Base-by-base conservation (phyloP, 2,888 invertebrate genomes). In the Mesorhabditis sp. region DNA sequence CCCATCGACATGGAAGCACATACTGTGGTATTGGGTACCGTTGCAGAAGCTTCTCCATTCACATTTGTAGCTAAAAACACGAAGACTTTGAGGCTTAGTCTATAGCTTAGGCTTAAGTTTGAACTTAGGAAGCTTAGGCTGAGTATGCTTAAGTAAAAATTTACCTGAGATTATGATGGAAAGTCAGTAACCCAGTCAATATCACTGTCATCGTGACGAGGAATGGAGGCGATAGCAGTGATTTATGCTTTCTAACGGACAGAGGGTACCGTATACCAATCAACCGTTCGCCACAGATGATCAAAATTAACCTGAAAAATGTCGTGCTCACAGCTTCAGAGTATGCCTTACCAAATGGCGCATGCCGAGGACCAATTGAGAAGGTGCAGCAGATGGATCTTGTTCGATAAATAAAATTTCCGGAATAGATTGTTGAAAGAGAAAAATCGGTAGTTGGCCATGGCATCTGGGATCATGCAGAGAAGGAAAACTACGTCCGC, bases 401-500 rank as follows among this genome's bases (percentile, higher is more conserved):
- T 82, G 66, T 77, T 70, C 5, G 74, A 71, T 5, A 84, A 72
- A 70, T 84, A 84, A 50, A 82, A 72, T 10, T 74, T 68, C 7
- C 83, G 79, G 70, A 84, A 84, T 72, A 75, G 74, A 63, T 79
- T 71, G 28, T 75, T 79, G 63, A 76, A 77, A 15, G 75, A 76
- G 62, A 83, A 80, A 45, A 75, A 67, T 61, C 79, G 77, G 68
- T 82, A 84, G 68, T 84, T 80, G 42, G 83, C 84, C 75, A 84
- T 69, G 4, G 82, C 77, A 70, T 84, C 82, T 0, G 84, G 84
- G 4, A 82, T 68, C 70, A 84, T 80, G 45, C 79, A 74, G 28
- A 83, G 70, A 7, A 84, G 71, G 70, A 84, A 84, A 68, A 83
- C 74, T 6, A 84, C 81, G 70, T 84, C 84, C 44, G 82, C 80